Base-by-base conservation (phyloP, 37 sponge, comb jelly and placozoan genomes). In the Spongilla lacustris region DNA sequence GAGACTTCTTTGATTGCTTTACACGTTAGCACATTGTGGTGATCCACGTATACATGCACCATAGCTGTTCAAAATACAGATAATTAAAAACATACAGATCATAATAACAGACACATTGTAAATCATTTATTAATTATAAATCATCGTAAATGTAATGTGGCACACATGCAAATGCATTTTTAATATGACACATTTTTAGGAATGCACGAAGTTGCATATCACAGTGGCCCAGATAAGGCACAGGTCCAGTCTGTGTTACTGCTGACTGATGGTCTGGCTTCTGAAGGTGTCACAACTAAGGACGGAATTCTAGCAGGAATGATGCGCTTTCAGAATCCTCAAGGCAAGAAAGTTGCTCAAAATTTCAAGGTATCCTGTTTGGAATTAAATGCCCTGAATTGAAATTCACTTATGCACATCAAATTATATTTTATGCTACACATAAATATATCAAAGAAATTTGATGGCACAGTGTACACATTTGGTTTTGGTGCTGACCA, bases 401-500 rank as follows among this genome's bases (percentile, higher is more conserved):
- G 4, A 46, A 46, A 46, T 46, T 46, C 46, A 46, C 46, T 46
- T 46, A n/a, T n/a, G n/a, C n/a, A n/a, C n/a, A n/a, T n/a, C n/a
- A 8, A 46, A 4, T 46, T 46, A 8, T 46, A 4, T 46, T 4
- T 4, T 46, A 46, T 10, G 4, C 14, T 14, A 17, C 19, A 17
- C 1, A 17, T 10, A 58, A 1, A 8, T 14, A 58, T 17, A 58
- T 14, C 19, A 17, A 58, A 58, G 58, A 58, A 83, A 34, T 94
- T 97, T 88, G 91, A 92, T 50, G 97, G 95, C 0, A 94, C 94
- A 30, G 90, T 97, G 4, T 92, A 97, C 87, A 97, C 97, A 0
- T 97, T 97, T 88, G 97, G 97, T 0, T 97, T 94, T 76, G 97
- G 97, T 9, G 74, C 87, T 85, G 95, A 97, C 71, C 97, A 97